Evolutionary conservation across 2,888 invertebrate species (phyloP), one percentile per base, ranked within the genome.

Genomic region (Callosobruchus maculatus): DNA sequence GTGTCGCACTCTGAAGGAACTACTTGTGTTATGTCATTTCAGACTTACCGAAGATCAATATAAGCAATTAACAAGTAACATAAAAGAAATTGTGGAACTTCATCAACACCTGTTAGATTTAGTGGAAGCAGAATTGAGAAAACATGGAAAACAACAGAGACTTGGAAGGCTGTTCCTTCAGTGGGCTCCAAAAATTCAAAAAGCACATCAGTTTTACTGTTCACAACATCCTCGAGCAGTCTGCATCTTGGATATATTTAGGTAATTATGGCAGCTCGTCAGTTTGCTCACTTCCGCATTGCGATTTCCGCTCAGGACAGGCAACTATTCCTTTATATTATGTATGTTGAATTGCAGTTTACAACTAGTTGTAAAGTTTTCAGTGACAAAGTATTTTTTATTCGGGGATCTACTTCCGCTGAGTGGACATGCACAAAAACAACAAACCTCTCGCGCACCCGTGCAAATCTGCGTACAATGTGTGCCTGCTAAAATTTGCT

Each of bases 221-320:
- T 92, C 93, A 74, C 93, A 96, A 79, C 99, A 99, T 90, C 99
- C 99, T 0, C 92, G 93, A 87, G 98, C 98, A 78, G 97, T 97
- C 70, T 95, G 95, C 84, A 93, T 98, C 81, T 90, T 99, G 81
- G 97, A 97, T 86, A 95, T 95, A 86, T 95, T 95, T 86, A 96
- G 95, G 97, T 97, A 88, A 26, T 26, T 26, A 4, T 2, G 7
- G 26, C 2, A 26, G 7, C 7, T 26, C 26, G 26, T 26, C n/a
- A n/a, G n/a, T n/a, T n/a, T n/a, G n/a, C n/a, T n/a, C n/a, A n/a
- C n/a, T n/a, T n/a, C n/a, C n/a, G n/a, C n/a, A n/a, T n/a, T n/a
- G n/a, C n/a, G n/a, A n/a, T n/a, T n/a, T n/a, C n/a, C n/a, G n/a
- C n/a, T n/a, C n/a, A n/a, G n/a, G n/a, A n/a, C n/a, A n/a, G n/a